A percentile compares a stretch with the other conserved stretches of the same genome.
phyloP scores from a whole-genome alignment of 2,113 vertebrate genomes.

The Natator depressus region DNA sequence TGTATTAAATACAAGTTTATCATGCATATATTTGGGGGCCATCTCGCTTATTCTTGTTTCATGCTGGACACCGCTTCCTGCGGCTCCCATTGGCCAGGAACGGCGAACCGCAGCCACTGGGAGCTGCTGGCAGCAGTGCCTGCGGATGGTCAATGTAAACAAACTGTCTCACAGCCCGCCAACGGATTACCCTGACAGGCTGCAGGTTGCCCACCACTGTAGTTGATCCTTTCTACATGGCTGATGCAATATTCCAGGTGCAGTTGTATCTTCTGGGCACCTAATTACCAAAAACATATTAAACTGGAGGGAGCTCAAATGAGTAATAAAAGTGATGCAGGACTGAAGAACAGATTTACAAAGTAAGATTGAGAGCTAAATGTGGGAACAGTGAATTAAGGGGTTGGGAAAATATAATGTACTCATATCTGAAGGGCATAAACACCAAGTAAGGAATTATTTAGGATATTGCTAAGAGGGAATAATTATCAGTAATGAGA shows the following conservation, averaged over 20 bases:
- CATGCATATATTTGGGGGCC: neutral
- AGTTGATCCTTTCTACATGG: neutral
- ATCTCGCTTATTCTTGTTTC: neutral
- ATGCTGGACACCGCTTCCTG: too few relatives aligned
- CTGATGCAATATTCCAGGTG: neutral
- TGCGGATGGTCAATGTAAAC: too few relatives aligned
- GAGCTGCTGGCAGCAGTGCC: too few relatives aligned
- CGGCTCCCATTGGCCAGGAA: too few relatives aligned
- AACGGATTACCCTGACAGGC: too few relatives aligned
- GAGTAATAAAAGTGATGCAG: neutral
- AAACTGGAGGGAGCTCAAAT: neutral
- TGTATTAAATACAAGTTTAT: neutral
- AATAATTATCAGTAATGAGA: neutral
- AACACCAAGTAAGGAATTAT: neutral
- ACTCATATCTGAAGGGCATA: neutral
- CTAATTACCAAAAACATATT: neutral
- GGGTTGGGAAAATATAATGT: neutral
- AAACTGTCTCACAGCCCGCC: too few relatives aligned
- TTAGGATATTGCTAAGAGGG: neutral
- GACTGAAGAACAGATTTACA: neutral
- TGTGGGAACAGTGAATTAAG: neutral
- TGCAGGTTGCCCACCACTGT: too few relatives aligned
- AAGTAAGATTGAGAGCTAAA: neutral
- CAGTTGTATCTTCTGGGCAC: neutral
- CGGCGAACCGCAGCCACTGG: too few relatives aligned